Conservation (phyloP, 1,140 invertebrate genomes). For the Diachasma alloeum region DNA sequence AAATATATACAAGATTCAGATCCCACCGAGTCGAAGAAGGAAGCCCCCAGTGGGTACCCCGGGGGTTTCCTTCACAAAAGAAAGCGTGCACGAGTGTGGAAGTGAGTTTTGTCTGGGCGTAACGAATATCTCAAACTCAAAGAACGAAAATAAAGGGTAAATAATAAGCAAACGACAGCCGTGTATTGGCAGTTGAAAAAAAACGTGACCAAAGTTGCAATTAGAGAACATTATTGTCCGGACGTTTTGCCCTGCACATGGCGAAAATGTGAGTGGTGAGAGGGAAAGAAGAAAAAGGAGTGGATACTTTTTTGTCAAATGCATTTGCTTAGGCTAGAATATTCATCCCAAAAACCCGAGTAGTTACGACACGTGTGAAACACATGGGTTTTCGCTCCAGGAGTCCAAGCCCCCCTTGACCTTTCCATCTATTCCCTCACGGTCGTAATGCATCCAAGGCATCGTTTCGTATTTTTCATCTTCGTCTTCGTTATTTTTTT, state of each 20-base stretch:
- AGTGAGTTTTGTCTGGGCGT: background rate
- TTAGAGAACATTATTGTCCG: slow-evolving; percentile 35
- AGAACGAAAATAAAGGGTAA: background rate
- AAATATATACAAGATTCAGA: background rate
- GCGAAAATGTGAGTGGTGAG: background rate
- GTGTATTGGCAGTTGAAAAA: background rate
- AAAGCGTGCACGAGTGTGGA: background rate
- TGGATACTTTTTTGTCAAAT: slow-evolving; percentile 4
- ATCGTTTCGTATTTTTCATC: background rate
- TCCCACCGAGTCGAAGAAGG: background rate
- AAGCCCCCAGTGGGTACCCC: background rate
- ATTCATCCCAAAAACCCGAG: background rate
- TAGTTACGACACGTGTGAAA: slow-evolving; percentile 39
- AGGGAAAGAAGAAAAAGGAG: too few relatives aligned
- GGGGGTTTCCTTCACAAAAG: background rate
- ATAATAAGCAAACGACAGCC: background rate
- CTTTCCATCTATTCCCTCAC: slow-evolving; percentile 10
- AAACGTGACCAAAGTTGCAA: slow-evolving; percentile 25
- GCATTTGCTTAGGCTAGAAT: background rate
- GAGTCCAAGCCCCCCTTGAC: slow-evolving; percentile 25
- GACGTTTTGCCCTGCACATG: slow-evolving; percentile 8
- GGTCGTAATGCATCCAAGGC: slow-evolving; percentile 10
- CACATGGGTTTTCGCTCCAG: slow-evolving; percentile 42
- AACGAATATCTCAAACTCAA: background rate
- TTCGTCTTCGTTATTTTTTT: background rate